Percentiles rank a stretch among this genome's conserved stretches.
phyloP scores from a whole-genome alignment of 2,113 vertebrate genomes.

The Holacanthus passer region DNA sequence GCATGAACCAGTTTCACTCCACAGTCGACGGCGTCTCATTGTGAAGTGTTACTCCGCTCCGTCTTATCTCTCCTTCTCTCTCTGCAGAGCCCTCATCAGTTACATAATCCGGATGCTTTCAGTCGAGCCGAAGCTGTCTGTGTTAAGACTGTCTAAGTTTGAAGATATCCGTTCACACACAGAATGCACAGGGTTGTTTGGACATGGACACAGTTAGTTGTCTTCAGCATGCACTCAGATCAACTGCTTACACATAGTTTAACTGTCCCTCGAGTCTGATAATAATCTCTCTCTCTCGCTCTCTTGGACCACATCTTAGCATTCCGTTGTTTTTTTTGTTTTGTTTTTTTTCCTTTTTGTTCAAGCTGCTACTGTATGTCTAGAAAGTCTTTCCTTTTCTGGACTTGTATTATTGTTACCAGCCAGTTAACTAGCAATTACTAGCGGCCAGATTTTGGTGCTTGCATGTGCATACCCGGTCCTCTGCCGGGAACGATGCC shows the following conservation, averaged over 20 bases:
- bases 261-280: background rate
- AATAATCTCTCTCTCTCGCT: background rate
- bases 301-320: conserved; percentile 34
- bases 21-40: background rate
- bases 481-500: conserved; percentile 14
- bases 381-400: conserved; percentile 22
- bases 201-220: background rate
- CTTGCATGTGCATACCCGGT: conserved; percentile 61
- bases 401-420: conserved; percentile 41
- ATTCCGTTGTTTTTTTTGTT: conserved; percentile 23
- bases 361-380: conserved; percentile 28
- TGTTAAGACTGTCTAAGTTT: background rate
- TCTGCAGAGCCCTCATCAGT: conserved; percentile 16
- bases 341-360: background rate
- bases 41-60: background rate
- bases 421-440: conserved; percentile 19
- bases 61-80: background rate
- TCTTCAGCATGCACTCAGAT: background rate
- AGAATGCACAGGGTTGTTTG: background rate
- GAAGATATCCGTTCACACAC: background rate
- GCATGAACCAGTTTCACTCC: conserved; percentile 12
- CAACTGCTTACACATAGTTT: background rate
- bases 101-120: background rate
- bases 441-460: conserved; percentile 40
- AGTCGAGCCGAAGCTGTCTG: background rate